Percentiles rank a stretch among this genome's conserved stretches.
Conservation (phyloP, 2,797 vertebrate genomes). For the Agapornis canus region DNA sequence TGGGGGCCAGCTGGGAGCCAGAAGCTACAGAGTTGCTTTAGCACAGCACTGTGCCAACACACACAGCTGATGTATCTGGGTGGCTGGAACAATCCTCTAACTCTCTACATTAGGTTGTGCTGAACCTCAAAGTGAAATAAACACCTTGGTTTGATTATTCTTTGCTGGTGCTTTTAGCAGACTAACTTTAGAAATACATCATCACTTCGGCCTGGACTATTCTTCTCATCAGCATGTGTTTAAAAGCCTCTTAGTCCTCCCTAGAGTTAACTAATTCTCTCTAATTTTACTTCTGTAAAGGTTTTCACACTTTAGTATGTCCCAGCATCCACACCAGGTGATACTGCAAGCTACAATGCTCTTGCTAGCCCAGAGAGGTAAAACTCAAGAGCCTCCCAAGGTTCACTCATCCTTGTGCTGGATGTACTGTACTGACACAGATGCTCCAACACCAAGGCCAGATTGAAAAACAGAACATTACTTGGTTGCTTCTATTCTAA, state of each 20-base stretch:
- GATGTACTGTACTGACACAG: not conserved
- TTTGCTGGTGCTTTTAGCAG: not conserved
- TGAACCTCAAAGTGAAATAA: not conserved
- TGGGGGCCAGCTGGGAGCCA: not conserved
- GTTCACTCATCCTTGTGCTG: accelerated
- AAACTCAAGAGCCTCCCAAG: not conserved
- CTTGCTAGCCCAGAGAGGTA: not conserved
- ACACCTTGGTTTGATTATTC: not conserved
- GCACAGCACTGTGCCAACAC: not conserved
- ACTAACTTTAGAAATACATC: not conserved
- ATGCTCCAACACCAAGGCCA: not conserved
- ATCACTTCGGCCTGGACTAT: not conserved
- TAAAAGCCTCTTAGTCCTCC: not conserved
- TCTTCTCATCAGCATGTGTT: not conserved
- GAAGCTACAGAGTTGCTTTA: not conserved
- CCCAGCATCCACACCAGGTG: not conserved
- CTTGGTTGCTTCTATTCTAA: not conserved
- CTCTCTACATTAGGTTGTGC: not conserved
- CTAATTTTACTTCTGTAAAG: not conserved
- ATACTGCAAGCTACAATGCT: not conserved
- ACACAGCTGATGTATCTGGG: not conserved
- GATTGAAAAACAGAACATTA: accelerated
- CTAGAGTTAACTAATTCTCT: not conserved
- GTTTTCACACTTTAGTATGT: not conserved
- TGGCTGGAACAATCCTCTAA: not conserved